phyloP scores from a whole-genome alignment of 2,797 vertebrate genomes.

The Ciconia nigra region DNA sequence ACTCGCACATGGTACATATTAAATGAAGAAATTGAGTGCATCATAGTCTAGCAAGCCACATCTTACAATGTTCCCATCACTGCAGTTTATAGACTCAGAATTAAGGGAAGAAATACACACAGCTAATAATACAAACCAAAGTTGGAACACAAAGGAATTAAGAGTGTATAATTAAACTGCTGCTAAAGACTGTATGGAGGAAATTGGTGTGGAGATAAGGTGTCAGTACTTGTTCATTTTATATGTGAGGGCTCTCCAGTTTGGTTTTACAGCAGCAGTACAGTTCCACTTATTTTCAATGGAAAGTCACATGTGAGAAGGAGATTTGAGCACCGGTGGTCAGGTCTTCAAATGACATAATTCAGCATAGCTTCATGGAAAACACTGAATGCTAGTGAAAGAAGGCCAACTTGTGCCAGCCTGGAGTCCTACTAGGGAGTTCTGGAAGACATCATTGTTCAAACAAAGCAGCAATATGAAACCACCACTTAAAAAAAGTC shows the following conservation, averaged over 20 bases:
- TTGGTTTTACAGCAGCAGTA: neutral
- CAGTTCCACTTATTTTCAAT: neutral
- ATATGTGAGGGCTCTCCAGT: neutral
- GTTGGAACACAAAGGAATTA: neutral
- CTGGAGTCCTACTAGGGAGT: neutral
- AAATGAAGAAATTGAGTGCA: neutral
- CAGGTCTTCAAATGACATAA: neutral
- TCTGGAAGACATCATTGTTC: neutral
- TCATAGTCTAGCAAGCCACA: neutral
- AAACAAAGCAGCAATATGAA: neutral
- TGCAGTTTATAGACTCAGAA: neutral
- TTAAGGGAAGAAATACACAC: neutral
- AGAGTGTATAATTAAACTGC: neutral
- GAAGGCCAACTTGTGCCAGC: neutral
- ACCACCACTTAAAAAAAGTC: neutral
- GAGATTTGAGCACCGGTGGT: neutral
- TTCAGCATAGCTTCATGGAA: neutral
- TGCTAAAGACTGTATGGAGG: neutral
- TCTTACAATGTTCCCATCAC: neutral
- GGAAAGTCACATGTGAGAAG: neutral
- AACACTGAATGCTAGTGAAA: neutral
- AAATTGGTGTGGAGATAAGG: neutral
- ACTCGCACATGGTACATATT: accelerated
- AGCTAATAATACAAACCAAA: neutral
- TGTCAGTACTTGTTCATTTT: neutral